A percentile compares a stretch with the other conserved stretches of the same genome.
Conservation (phyloP, 2,888 invertebrate species). For the Meteorus cinctellus region DNA sequence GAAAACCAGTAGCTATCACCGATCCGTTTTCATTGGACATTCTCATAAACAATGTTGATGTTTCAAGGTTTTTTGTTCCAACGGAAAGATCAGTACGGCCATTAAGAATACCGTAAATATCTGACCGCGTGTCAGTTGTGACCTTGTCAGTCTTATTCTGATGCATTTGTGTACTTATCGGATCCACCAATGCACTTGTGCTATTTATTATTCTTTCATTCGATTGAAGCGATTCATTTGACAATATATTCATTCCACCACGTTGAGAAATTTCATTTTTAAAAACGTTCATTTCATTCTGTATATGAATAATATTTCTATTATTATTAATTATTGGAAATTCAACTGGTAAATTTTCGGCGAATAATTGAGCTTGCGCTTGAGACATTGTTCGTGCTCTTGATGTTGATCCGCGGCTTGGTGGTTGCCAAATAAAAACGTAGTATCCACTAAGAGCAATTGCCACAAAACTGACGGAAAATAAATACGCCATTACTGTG, state of each 20-base stretch:
- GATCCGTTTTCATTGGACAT: conserved; percentile 31
- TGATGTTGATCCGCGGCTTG: conserved; percentile 72
- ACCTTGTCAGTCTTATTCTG: conserved; percentile 21
- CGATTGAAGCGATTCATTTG: not conserved
- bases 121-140: conserved; percentile 27
- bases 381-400: conserved; percentile 51
- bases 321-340: not conserved
- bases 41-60: conserved; percentile 38
- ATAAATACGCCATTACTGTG: conserved; percentile 86
- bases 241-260: conserved; percentile 16
- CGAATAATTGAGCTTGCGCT: conserved; percentile 54
- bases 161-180: conserved; percentile 16
- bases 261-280: conserved; percentile 33
- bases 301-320: conserved; percentile 1
- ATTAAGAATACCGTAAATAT: conserved; percentile 45
- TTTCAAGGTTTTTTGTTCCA: conserved; percentile 5
- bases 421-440: conserved; percentile 87
- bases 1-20: not conserved
- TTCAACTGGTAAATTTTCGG: conserved; percentile 37
- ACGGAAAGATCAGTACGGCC: conserved; percentile 16
- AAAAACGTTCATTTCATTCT: conserved; percentile 39
- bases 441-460: conserved; percentile 88
- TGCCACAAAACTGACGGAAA: conserved; percentile 90
- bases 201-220: not conserved
- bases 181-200: not conserved